Evolutionary conservation across 2,888 invertebrate species (phyloP), one percentile per base, ranked within the genome.

Genomic region (Ceraclea dissimilis): DNA sequence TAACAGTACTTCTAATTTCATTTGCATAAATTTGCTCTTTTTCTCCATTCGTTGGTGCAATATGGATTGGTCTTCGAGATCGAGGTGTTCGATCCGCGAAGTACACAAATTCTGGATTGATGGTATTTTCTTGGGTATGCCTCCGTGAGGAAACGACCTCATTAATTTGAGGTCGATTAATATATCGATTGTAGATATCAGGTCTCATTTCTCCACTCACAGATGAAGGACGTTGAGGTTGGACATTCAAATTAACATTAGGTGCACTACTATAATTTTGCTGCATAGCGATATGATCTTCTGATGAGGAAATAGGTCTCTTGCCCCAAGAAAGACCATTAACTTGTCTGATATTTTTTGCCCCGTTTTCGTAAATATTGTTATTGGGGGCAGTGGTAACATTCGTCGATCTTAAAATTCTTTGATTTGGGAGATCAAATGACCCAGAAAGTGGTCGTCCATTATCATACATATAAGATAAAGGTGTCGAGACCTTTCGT

Each of bases 71-170:
- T 66, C 84, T 81, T 46, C 88, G 73, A 58, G 87, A 87, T 64
- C 88, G 75, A 0, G 88, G 87, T 59, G 82, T 82, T 63, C 84
- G 83, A 70, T 88, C 88, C 2, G 86, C 83, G 56, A 84, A 79
- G 65, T 88, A 88, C 60, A 84, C 78, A 65, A 79, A 84, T 60
- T 82, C 81, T 52, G 78, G 69, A 64, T 69, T 71, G 2, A 39
- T 13, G 59, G 67, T 62, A 63, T 72, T 73, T 44, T 72, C 70
- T 59, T 74, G 71, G 63, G 76, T 75, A 51, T 77, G 71, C 66
- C 72, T 63, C 60, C 55, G 50, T 55, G 51, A 39, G 60, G 56
- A 19, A 59, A 56, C 49, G 33, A 60, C 47, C 47, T 52, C 20
- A 62, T 59, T 34, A 58, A 60, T 59, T 60, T 63, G 66, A 31